These are phyloP conservation scores for Athalia rosae DNA, from an alignment of 2,888 invertebrate species.

Conservation along the genomic window DNA sequence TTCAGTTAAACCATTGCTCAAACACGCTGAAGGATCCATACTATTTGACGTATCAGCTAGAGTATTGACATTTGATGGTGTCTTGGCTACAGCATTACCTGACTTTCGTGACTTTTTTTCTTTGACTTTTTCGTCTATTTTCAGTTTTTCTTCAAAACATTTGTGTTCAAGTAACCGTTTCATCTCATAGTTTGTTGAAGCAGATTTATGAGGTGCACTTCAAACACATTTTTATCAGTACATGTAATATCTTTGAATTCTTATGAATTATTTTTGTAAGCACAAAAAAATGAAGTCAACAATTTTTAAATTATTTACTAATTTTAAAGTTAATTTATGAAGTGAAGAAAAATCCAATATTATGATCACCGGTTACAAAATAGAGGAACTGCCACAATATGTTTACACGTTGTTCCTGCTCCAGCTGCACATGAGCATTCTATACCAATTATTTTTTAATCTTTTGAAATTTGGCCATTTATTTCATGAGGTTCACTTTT, in stretches of 20 bases:
- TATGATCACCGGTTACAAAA: constrained; percentile 32
- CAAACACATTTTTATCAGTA: constrained; percentile 30
- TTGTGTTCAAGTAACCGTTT: constrained; percentile 23
- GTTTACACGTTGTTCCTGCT: constrained; percentile 27
- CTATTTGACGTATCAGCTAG: neutral
- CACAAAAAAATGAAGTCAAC: constrained; percentile 28
- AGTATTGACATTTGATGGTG: neutral
- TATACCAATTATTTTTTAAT: constrained; percentile 16
- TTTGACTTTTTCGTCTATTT: neutral
- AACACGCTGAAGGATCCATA: constrained; percentile 7
- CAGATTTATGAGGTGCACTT: constrained; percentile 21
- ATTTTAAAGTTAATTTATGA: constrained; percentile 6
- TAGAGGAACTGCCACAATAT: constrained; percentile 24
- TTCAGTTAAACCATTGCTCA: constrained; percentile 9
- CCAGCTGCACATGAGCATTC: constrained; percentile 26
- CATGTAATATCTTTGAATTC: constrained; percentile 9
- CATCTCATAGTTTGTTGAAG: constrained; percentile 30
- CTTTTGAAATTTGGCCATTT: constrained; percentile 20
- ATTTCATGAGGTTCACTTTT: too few relatives aligned
- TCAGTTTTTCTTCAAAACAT: constrained; percentile 25
- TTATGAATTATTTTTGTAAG: constrained; percentile 45
- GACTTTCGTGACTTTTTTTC: constrained; percentile 1
- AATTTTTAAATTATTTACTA: constrained; percentile 5
- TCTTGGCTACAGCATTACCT: neutral
- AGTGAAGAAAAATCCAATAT: constrained; percentile 19